Base-by-base conservation (phyloP, 2,888 invertebrate species). In the Orchestes rusci region DNA sequence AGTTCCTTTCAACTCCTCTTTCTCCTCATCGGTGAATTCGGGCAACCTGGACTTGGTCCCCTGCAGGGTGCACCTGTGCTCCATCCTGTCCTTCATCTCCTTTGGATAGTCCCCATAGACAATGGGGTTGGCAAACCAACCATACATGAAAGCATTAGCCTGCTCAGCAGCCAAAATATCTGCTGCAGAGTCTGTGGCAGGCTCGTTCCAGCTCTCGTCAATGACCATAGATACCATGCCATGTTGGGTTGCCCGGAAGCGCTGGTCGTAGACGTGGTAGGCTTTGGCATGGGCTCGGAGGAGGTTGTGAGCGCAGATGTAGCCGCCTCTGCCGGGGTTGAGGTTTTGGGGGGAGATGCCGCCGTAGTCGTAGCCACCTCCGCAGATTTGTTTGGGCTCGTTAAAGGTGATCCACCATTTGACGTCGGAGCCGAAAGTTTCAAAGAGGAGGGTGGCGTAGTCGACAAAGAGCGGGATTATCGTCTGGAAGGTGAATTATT, bases 81-180 rank as follows among this genome's bases (percentile, higher is more conserved):
- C 73, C 8, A 84, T 71, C 2, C 73, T 66, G 12, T 71, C 64
- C 42, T 77, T 75, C 80, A 84, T 80, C 1, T 77, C 58, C 35
- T 70, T 64, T 0, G 84, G 84, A 61, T 82, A 84, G 63, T 82
- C 78, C 1, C 83, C 83, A 0, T 64, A 57, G 61, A 79, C 77
- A 23, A 84, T 78, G 1, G 84, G 81, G 62, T 83, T 47, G 3
- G 54, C 58, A 28, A 41, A 56, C 57, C 56, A 58, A 10, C 59
- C 58, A 20, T 53, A 52, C 59, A 19, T 2, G 10, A 23, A 23
- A 10, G 10, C 5, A 23, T 23, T 23, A 54, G 71, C 72, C 54
- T 68, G 61, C 30, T 76, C 72, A 1, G 74, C 71, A 7, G 81
- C 81, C n/a, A 79, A 71, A 35, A 69, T 70, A 59, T 82, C 80